phyloP scores from a whole-genome alignment of 2,113 vertebrate species.

The Xenopus laevis region DNA sequence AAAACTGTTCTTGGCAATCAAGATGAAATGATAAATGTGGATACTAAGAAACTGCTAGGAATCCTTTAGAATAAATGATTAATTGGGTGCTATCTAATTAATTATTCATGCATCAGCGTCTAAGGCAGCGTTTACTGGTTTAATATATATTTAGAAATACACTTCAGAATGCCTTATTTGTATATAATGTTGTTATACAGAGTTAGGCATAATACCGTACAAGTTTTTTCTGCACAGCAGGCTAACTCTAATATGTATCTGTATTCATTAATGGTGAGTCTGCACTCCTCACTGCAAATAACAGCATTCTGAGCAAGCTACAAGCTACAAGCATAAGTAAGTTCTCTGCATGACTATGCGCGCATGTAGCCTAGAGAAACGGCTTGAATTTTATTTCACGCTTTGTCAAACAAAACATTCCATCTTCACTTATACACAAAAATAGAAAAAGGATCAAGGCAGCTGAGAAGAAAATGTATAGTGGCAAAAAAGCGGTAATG shows the following conservation, averaged over 20 bases:
- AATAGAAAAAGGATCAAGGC: conserved; percentile 36
- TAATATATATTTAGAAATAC: too few relatives aligned
- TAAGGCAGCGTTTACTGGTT: too few relatives aligned
- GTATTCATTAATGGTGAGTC: background rate
- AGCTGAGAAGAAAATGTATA: conserved; percentile 26
- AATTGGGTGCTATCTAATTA: too few relatives aligned
- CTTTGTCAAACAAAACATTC: conserved; percentile 41
- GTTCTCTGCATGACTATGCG: conserved; percentile 11
- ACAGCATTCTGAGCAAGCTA: background rate
- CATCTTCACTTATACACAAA: conserved; percentile 31
- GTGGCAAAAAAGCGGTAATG: conserved; percentile 9
- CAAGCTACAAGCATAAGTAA: conserved; percentile 15
- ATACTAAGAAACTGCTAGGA: too few relatives aligned
- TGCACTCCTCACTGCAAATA: background rate
- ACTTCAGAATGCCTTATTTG: too few relatives aligned
- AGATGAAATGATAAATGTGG: too few relatives aligned
- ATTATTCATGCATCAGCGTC: too few relatives aligned
- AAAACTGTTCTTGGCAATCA: too few relatives aligned
- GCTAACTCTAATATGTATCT: background rate
- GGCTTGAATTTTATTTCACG: conserved; percentile 37
- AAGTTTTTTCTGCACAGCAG: too few relatives aligned
- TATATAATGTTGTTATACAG: too few relatives aligned
- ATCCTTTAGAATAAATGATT: too few relatives aligned
- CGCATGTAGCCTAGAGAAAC: conserved; percentile 23
- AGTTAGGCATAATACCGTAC: too few relatives aligned